Conservation (phyloP, 2,797 vertebrate genomes). For the Enteromius mattozi region DNA sequence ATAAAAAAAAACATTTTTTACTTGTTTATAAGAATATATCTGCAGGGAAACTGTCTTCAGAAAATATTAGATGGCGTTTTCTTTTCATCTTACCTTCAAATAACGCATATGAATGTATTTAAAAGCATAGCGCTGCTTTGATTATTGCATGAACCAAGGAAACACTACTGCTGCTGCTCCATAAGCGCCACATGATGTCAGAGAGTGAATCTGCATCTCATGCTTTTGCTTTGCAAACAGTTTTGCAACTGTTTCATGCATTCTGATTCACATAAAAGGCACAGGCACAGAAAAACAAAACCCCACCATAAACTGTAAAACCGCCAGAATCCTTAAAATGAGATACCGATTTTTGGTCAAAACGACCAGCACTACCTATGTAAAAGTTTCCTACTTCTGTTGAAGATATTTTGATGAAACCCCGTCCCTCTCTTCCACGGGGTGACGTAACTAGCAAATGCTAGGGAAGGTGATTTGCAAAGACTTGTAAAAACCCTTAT, state of each 20-base stretch:
- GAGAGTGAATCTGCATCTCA: neutral
- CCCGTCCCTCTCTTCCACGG: too few relatives aligned
- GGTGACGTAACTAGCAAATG: too few relatives aligned
- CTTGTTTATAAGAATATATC: too few relatives aligned
- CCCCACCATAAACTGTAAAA: neutral
- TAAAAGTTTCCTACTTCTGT: neutral
- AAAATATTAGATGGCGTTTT: too few relatives aligned
- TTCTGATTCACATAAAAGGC: neutral
- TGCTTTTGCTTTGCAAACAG: too few relatives aligned
- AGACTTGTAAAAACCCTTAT: too few relatives aligned
- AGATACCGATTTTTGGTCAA: too few relatives aligned
- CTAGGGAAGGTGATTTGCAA: too few relatives aligned
- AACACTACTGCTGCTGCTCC: neutral
- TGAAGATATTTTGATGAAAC: neutral
- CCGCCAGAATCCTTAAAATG: neutral
- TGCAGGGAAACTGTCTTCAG: too few relatives aligned
- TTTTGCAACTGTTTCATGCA: neutral
- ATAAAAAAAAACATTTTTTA: neutral
- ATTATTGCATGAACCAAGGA: neutral
- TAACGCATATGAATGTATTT: neutral
- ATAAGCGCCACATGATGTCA: neutral
- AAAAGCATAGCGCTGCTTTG: neutral
- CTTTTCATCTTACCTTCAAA: neutral
- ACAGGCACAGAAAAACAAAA: too few relatives aligned
- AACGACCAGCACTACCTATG: neutral